Evolutionary conservation across 2,113 vertebrate species (phyloP).

Genomic region (Lepus americanus): DNA sequence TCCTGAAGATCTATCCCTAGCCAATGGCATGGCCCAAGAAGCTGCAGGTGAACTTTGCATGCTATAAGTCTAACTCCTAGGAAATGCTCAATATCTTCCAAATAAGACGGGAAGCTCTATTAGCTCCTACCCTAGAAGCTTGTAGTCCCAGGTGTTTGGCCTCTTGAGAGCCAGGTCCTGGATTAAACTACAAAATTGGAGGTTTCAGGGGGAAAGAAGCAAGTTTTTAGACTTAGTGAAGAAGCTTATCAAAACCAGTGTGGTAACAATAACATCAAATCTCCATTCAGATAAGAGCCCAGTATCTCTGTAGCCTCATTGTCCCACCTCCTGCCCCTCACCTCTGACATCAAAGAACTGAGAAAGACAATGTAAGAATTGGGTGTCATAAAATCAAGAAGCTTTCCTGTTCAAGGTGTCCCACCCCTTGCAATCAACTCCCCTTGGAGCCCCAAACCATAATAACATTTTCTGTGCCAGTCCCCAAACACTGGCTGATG

Average conservation of each 20-base stretch:
- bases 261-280: conserved; percentile 26
- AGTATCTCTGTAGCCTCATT: neutral
- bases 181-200: conserved; percentile 39
- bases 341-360: conserved; percentile 60
- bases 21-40: neutral
- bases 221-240: conserved; percentile 51
- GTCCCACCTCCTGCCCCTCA: neutral
- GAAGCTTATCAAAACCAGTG: conserved; percentile 22
- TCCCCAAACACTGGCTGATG: conserved; percentile 42
- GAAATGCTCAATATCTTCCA: neutral
- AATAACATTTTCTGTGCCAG: conserved; percentile 37
- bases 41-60: neutral
- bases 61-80: neutral
- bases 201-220: conserved; percentile 40
- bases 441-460: conserved; percentile 31
- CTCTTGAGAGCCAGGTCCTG: conserved; percentile 35
- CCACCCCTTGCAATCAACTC: conserved; percentile 40
- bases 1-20: neutral
- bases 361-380: conserved; percentile 48
- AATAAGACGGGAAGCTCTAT: neutral
- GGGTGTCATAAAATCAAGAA: conserved; percentile 66
- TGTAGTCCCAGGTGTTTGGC: neutral
- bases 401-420: conserved; percentile 24
- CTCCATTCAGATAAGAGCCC: conserved; percentile 47
- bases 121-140: neutral